A percentile compares a stretch with the other conserved stretches of the same genome.
phyloP scores from a whole-genome alignment of 2,888 invertebrate genomes.

The Parascotia fuliginaria region DNA sequence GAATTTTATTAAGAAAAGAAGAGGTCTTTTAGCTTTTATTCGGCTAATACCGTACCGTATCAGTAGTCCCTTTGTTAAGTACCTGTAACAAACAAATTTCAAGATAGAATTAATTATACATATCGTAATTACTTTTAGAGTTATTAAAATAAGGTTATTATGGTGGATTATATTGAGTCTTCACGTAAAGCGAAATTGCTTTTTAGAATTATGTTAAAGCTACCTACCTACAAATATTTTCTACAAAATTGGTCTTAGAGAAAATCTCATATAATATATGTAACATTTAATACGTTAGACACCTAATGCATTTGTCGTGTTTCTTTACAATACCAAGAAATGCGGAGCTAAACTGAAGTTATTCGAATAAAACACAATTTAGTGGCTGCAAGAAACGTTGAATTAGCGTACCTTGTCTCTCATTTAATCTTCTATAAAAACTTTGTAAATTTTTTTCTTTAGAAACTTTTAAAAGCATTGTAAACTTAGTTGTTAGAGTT shows the following conservation, averaged over 20 bases:
- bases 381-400: not conserved
- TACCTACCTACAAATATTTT: not conserved
- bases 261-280: no score
- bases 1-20: constrained; percentile 22
- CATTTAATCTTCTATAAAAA: not conserved
- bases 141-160: not conserved
- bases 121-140: not conserved
- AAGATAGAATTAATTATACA: constrained; percentile 16
- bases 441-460: not conserved
- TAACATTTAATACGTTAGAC: not conserved
- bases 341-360: not conserved
- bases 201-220: no score
- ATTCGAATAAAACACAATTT: not conserved
- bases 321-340: not conserved
- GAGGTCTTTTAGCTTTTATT: constrained; percentile 16
- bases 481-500: not conserved
- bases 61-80: constrained; percentile 28
- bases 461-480: constrained; percentile 2
- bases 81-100: constrained; percentile 40
- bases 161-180: no score
- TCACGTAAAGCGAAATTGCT: no score
- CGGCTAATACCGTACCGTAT: constrained; percentile 14
- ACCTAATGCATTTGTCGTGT: not conserved
- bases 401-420: not conserved
- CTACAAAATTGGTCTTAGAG: not conserved